Evolutionary conservation across 1,140 invertebrate genomes (phyloP).

Genomic region (Anastrepha ludens): DNA sequence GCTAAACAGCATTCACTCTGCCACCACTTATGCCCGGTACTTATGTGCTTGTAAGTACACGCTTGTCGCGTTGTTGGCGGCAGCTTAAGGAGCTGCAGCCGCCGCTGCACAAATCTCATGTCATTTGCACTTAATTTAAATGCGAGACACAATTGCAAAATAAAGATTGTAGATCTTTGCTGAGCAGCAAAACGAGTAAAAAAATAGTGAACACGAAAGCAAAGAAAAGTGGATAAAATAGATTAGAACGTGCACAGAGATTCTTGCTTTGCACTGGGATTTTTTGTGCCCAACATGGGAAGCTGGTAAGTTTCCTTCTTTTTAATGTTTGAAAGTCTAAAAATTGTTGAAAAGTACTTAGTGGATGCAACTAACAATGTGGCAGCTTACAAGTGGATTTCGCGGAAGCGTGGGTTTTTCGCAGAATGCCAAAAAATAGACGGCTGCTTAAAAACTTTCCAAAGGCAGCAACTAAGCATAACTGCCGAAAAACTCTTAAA

Average conservation of each 20-base stretch:
- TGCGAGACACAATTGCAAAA: constrained; percentile 72
- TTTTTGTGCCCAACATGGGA: background rate
- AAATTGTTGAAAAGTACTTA: constrained; percentile 18
- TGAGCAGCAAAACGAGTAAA: background rate
- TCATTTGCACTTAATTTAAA: constrained; percentile 74
- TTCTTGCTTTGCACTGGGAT: background rate
- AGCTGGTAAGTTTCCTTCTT: background rate
- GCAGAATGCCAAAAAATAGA: background rate
- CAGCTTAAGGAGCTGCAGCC: constrained; percentile 1
- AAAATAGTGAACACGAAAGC: background rate
- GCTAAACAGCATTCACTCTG: background rate
- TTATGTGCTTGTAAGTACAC: constrained; percentile 34
- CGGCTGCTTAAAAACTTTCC: background rate
- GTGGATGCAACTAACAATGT: background rate
- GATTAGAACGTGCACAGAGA: background rate
- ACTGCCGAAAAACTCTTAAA: background rate
- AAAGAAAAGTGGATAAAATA: background rate
- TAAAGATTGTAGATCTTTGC: constrained; percentile 56
- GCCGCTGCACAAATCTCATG: constrained; percentile 65
- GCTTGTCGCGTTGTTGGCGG: constrained; percentile 14
- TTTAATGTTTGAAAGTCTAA: constrained; percentile 9
- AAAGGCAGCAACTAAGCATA: background rate
- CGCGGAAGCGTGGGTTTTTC: background rate
- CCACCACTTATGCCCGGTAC: constrained; percentile 6
- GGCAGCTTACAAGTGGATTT: constrained; percentile 16